Evolutionary conservation across 1,140 invertebrate species (phyloP), one percentile per base, ranked within the genome.

Genomic region (Drosophila bocki): DNA sequence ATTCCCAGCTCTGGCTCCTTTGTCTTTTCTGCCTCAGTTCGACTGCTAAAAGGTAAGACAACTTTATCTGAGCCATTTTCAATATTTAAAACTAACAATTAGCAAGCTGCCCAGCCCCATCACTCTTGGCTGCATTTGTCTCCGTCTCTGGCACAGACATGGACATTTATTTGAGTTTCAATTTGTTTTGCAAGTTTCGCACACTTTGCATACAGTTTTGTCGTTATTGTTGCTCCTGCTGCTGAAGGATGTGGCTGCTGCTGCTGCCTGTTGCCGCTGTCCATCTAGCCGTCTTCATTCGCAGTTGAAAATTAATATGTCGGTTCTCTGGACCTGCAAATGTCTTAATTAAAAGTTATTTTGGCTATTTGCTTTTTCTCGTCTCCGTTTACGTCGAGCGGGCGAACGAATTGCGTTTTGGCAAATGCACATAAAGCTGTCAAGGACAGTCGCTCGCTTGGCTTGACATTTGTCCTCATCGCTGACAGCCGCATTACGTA

Each of bases 261-360:
- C 15, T 72, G 53, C 48, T 47, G 45, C 45, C 45, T 37, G 53
- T 39, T 61, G 54, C 39, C 63, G 53, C 72, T 59, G 77, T 80
- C 62, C 62, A 65, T 84, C 62, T 53, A 71, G 72, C 19, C 80
- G 57, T 78, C 80, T 83, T 76, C 80, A 83, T 76, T 83, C 77
- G 81, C 75, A 79, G 75, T 72, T 74, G 76, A 67, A 86, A 86
- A 86, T 88, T 88, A 86, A 86, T 88, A 88, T 86, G 84, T 88
- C 76, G 60, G 63, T 56, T 62, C 76, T 83, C 71, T 85, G 76
- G 83, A 69, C 76, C 84, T 77, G 76, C 76, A 88, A 86, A 77
- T 88, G 84, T 86, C 83, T 83, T 88, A 86, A 86, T 88, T 86
- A 88, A 86, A 86, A 86, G 76, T 86, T 86, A 74, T 88, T 77